Conservation (phyloP, 2,888 invertebrate species). For the Drosophila koepferae region DNA sequence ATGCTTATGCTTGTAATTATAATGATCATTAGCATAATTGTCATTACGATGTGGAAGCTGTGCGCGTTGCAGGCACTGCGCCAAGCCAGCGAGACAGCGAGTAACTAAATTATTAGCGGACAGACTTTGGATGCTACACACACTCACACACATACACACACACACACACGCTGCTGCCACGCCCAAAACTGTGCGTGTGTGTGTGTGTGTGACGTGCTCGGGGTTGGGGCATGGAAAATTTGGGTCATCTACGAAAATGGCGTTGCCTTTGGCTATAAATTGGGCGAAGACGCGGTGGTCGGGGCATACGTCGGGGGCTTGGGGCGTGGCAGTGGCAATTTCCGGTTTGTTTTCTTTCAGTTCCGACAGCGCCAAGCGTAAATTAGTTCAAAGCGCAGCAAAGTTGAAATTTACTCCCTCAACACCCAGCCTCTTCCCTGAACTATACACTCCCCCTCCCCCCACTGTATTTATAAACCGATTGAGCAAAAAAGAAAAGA, state of each 20-base stretch:
- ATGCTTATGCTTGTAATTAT: conserved; percentile 39
- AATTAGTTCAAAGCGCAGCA: conserved; percentile 76
- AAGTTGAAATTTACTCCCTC: conserved; percentile 32
- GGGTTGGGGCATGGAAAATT: conserved; percentile 34
- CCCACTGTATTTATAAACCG: conserved; percentile 14
- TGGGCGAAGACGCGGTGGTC: not conserved
- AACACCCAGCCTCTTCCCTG: not conserved
- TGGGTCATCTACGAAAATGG: conserved; percentile 53
- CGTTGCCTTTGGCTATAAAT: conserved; percentile 34
- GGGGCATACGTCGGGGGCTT: conserved; percentile 20
- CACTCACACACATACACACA: conserved; percentile 17
- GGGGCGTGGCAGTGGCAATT: conserved; percentile 70
- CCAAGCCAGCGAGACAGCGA: conserved; percentile 45
- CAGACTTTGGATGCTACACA: conserved; percentile 39
- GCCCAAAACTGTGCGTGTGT: conserved; percentile 21
- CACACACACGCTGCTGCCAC: conserved; percentile 23
- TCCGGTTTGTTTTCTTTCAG: conserved; percentile 79
- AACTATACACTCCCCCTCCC: no score
- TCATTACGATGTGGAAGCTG: conserved; percentile 17
- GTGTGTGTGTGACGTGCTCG: conserved; percentile 8
- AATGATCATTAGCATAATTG: conserved; percentile 35
- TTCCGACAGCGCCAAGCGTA: conserved; percentile 75
- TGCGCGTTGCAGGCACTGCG: conserved; percentile 48
- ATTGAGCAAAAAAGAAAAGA: conserved; percentile 36
- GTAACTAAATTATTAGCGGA: conserved; percentile 76